These are phyloP conservation scores for Tyria jacobaeae DNA, from an alignment of 2,888 invertebrate genomes.

Conservation along the genomic window DNA sequence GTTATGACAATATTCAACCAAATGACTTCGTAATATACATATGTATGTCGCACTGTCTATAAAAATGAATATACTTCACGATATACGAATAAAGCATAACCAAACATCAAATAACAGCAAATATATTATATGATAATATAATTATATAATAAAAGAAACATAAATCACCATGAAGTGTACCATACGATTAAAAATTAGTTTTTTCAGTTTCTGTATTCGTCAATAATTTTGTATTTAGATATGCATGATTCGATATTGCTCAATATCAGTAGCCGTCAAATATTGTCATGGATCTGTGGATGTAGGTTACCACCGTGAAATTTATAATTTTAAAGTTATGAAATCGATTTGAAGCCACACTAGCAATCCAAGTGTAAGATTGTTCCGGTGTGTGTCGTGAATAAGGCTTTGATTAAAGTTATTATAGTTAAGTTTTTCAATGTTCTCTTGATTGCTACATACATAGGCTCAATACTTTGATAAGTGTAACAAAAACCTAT, in stretches of 20 bases:
- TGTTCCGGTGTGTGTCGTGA: conserved; percentile 47
- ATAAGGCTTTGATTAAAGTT: conserved; percentile 60
- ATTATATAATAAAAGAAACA: not conserved
- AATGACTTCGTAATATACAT: conserved; percentile 44
- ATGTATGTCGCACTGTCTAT: conserved; percentile 23
- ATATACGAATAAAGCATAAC: conserved; percentile 17
- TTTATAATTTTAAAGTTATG: conserved; percentile 73
- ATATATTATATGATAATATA: not conserved
- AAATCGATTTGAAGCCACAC: conserved; percentile 57
- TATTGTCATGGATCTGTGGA: conserved; percentile 62
- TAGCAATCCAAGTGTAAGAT: conserved; percentile 53
- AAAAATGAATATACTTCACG: conserved; percentile 14
- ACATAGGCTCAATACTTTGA: conserved; percentile 24
- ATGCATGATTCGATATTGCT: conserved; percentile 60
- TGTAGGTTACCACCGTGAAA: conserved; percentile 70
- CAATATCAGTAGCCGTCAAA: conserved; percentile 61
- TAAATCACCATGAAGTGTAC: conserved; percentile 21
- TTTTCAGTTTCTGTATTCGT: conserved; percentile 34
- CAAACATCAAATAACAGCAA: conserved; percentile 13
- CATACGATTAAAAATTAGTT: conserved; percentile 30
- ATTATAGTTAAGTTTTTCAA: conserved; percentile 43
- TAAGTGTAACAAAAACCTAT: conserved; percentile 50
- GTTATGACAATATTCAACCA: conserved; percentile 66
- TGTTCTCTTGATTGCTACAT: conserved; percentile 41
- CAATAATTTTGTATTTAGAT: conserved; percentile 61